Conservation (phyloP, 2,797 vertebrate genomes). For the Pseudochirops corinnae region DNA sequence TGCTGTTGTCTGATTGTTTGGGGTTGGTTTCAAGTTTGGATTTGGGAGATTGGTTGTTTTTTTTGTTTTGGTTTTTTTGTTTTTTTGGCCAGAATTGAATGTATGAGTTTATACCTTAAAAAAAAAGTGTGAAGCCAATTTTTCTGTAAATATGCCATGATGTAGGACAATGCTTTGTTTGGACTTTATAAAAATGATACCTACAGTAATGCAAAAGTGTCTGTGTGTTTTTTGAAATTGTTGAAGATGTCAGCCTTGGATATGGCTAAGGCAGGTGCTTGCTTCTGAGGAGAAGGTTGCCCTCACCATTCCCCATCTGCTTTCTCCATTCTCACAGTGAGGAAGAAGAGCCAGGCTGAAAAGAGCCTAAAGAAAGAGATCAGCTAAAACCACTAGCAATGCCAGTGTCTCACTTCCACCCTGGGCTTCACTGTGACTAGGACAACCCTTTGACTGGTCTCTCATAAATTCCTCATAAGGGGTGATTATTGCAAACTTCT, state of each 20-base stretch:
- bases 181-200: constrained; percentile 84
- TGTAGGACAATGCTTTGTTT: constrained; percentile 81
- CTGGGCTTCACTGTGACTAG: not conserved
- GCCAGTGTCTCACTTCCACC: not conserved
- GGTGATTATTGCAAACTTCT: not conserved
- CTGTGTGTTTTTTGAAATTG: constrained; percentile 15
- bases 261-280: not conserved
- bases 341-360: not conserved
- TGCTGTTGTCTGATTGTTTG: constrained; percentile 70
- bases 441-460: not conserved
- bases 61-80: not conserved
- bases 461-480: not conserved
- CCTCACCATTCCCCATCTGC: not conserved
- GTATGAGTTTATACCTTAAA: constrained; percentile 80
- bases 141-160: constrained; percentile 82
- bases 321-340: not conserved
- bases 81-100: constrained; percentile 77
- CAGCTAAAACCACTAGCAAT: not conserved
- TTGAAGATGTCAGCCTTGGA: not conserved
- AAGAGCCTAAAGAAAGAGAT: not conserved
- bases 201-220: constrained; percentile 34
- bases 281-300: not conserved
- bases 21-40: not conserved
- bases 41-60: not conserved
- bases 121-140: constrained; percentile 75